Conservation (phyloP, 2,797 vertebrate genomes). For the Sebastes diploproa region DNA sequence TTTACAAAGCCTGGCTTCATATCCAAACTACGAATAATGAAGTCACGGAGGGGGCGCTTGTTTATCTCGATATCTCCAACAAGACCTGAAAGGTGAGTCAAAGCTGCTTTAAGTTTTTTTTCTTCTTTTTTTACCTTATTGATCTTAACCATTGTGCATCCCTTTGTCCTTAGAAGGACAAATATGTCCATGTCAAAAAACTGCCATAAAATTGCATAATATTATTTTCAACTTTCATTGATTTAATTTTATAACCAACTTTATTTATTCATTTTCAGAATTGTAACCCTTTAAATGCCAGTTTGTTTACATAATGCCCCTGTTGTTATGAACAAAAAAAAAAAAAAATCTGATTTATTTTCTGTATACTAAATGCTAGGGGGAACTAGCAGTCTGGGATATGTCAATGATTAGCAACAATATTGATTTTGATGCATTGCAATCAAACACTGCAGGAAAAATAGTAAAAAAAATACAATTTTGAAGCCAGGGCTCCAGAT, state of each 20-base stretch:
- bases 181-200: background rate
- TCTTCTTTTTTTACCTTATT: background rate
- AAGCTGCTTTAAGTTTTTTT: constrained; percentile 21
- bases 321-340: background rate
- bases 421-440: background rate
- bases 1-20: constrained; percentile 90
- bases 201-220: background rate
- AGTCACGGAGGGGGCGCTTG: constrained; percentile 84
- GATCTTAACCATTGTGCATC: background rate
- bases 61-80: constrained; percentile 90
- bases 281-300: background rate
- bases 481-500: background rate
- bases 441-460: background rate
- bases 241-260: background rate
- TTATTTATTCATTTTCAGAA: background rate
- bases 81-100: constrained; percentile 83
- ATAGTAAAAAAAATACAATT: background rate
- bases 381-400: no score
- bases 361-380: no score
- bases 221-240: background rate
- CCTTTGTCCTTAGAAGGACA: background rate
- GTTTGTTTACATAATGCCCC: background rate
- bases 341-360: background rate
- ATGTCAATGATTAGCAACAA: background rate
- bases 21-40: constrained; percentile 90